Percentiles rank a stretch among this genome's conserved stretches.
These are phyloP conservation scores for Camponotus fellah DNA, from an alignment of 2,888 invertebrate species.

Conservation along the genomic window DNA sequence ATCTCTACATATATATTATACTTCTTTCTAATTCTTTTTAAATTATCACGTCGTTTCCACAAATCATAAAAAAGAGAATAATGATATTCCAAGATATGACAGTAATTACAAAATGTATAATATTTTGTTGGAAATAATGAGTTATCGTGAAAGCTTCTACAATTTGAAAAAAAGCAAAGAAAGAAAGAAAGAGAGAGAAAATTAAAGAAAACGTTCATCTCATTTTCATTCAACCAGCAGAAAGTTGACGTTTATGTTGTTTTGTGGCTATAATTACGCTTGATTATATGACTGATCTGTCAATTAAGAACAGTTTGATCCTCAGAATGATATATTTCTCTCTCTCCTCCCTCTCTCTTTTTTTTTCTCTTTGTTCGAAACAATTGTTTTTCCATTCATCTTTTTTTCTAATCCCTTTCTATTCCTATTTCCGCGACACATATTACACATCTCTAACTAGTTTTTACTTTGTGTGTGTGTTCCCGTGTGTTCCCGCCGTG, in stretches of 20 bases:
- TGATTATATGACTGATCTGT: slow-evolving; percentile 15
- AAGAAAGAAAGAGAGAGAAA: not conserved
- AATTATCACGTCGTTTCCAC: not conserved
- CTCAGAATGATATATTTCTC: not conserved
- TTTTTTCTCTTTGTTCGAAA: not conserved
- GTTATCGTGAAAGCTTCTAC: slow-evolving; percentile 15
- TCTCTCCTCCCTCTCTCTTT: not conserved
- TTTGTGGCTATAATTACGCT: slow-evolving; percentile 26
- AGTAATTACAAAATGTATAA: slow-evolving; percentile 7
- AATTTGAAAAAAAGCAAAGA: not conserved
- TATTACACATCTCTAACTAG: slow-evolving; percentile 76
- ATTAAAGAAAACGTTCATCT: slow-evolving; percentile 23
- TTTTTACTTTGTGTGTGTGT: slow-evolving; percentile 79
- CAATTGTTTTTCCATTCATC: not conserved
- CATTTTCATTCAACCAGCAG: slow-evolving; percentile 22
- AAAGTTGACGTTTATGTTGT: slow-evolving; percentile 17
- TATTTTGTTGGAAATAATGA: slow-evolving; percentile 4
- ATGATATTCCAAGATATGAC: not conserved
- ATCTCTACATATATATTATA: not conserved
- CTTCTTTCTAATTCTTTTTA: not conserved
- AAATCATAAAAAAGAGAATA: slow-evolving; percentile 6
- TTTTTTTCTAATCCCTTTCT: slow-evolving; percentile 38
- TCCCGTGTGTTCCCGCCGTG: slow-evolving; percentile 75
- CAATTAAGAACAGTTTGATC: slow-evolving; percentile 14
- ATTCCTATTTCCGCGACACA: slow-evolving; percentile 55